Evolutionary conservation across 1,140 invertebrate genomes (phyloP).

Genomic region (Meteorus sp.): DNA sequence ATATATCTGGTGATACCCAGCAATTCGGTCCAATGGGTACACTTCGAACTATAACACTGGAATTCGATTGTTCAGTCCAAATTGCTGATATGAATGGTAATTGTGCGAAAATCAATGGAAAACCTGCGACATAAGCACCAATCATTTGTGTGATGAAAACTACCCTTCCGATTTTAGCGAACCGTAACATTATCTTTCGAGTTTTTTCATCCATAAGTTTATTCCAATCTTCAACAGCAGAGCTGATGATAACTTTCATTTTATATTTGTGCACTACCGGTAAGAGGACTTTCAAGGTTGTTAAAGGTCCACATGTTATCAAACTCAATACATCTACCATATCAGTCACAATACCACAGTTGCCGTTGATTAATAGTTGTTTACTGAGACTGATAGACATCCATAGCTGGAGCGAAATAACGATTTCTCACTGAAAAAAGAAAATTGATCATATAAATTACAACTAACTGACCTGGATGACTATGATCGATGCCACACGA

Average conservation of each 20-base stretch:
- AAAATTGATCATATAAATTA: neutral
- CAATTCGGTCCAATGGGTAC: conserved; percentile 25
- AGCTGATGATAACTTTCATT: conserved; percentile 17
- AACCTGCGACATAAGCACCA: conserved; percentile 14
- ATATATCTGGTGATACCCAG: conserved; percentile 17
- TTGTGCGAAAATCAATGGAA: conserved; percentile 12
- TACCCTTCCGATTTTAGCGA: conserved; percentile 18
- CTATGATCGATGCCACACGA: too few species aligned
- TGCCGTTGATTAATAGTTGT: conserved; percentile 8
- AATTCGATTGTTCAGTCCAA: neutral
- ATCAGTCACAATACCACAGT: conserved; percentile 17
- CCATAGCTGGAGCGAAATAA: conserved; percentile 17
- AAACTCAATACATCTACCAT: conserved; percentile 19
- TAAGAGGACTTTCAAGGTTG: conserved; percentile 22
- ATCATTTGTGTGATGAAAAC: conserved; percentile 21
- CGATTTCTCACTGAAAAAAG: neutral
- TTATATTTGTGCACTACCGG: conserved; percentile 3
- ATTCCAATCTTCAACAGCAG: conserved; percentile 23
- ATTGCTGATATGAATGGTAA: neutral
- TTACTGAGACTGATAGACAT: conserved; percentile 25
- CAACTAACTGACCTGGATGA: neutral
- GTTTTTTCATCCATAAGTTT: neutral
- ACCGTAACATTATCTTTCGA: conserved; percentile 9
- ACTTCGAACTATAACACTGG: neutral
- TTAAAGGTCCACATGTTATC: conserved; percentile 7